Evolutionary conservation across 2,797 vertebrate genomes (phyloP).

Genomic region (Strix occidentalis): DNA sequence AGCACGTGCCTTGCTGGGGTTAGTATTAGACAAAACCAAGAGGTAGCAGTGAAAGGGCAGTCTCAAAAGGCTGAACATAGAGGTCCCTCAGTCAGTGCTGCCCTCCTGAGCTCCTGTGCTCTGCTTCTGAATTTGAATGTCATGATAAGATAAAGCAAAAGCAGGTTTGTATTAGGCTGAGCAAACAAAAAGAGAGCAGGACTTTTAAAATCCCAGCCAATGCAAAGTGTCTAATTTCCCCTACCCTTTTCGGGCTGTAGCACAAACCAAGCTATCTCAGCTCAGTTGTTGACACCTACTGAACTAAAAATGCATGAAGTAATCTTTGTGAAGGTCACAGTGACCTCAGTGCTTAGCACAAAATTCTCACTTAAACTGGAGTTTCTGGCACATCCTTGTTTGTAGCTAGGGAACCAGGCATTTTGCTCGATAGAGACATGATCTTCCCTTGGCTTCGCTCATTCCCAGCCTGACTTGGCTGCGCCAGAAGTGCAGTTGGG

Average conservation of each 20-base stretch:
- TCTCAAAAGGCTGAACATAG: neutral
- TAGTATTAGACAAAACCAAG: neutral
- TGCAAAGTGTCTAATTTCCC: slow-evolving; percentile 31
- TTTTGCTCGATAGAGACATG: slow-evolving; percentile 48
- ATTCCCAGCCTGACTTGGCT: slow-evolving; percentile 41
- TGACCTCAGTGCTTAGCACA: slow-evolving; percentile 38
- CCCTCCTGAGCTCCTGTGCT: neutral
- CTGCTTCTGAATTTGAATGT: slow-evolving; percentile 29
- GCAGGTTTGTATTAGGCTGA: slow-evolving; percentile 24
- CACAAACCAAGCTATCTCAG: slow-evolving; percentile 45
- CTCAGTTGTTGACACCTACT: slow-evolving; percentile 17
- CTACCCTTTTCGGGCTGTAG: slow-evolving; percentile 7
- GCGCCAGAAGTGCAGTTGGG: slow-evolving; percentile 9
- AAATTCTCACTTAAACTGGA: slow-evolving; percentile 25
- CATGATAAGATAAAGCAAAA: slow-evolving; percentile 49
- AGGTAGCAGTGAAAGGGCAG: neutral
- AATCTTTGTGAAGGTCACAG: slow-evolving; percentile 44
- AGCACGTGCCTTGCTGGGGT: rapidly evolving
- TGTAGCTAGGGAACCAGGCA: slow-evolving; percentile 59
- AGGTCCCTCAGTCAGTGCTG: neutral
- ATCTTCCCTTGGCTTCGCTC: slow-evolving; percentile 34
- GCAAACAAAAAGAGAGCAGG: slow-evolving; percentile 44
- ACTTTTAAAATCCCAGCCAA: slow-evolving; percentile 28
- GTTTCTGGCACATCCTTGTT: slow-evolving; percentile 43
- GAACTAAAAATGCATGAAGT: slow-evolving; percentile 54